A percentile compares a stretch with the other conserved stretches of the same genome.
Evolutionary conservation across 2,888 invertebrate species (phyloP).

Genomic region (Drosophila setosimentum): DNA sequence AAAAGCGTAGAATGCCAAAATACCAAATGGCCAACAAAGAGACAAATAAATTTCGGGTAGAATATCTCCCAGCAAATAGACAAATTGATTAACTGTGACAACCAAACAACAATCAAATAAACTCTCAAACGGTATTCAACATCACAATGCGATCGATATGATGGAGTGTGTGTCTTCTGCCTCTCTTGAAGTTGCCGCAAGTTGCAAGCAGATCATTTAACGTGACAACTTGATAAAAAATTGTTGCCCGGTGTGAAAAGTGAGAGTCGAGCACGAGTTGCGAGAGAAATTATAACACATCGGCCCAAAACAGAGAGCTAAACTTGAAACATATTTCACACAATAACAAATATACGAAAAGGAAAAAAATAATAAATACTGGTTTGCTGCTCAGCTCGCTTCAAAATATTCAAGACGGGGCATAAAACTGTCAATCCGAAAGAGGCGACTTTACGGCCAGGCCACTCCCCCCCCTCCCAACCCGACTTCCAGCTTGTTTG

Average conservation of each 20-base stretch:
- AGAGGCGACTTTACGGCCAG: slow-evolving; percentile 26
- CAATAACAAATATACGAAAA: slow-evolving; percentile 23
- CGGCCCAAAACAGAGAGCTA: slow-evolving; percentile 31
- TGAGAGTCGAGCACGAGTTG: slow-evolving; percentile 69
- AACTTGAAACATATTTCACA: slow-evolving; percentile 29
- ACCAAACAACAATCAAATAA: not conserved
- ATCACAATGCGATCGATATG: slow-evolving; percentile 1
- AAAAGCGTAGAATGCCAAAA: slow-evolving; percentile 48
- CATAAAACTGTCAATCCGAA: slow-evolving; percentile 61
- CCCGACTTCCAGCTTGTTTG: slow-evolving; percentile 1
- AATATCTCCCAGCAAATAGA: slow-evolving; percentile 14
- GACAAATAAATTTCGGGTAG: slow-evolving; percentile 9
- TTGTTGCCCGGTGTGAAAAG: slow-evolving; percentile 58
- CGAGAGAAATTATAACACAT: slow-evolving; percentile 75
- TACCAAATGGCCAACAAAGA: slow-evolving; percentile 1
- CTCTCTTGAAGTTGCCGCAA: slow-evolving; percentile 28
- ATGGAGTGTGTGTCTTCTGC: not conserved
- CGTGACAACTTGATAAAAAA: slow-evolving; percentile 61
- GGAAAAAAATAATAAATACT: slow-evolving; percentile 58
- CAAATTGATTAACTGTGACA: slow-evolving; percentile 40
- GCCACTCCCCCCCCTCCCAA: too few relatives aligned
- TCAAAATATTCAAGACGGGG: slow-evolving; percentile 35
- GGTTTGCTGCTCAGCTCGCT: slow-evolving; percentile 51
- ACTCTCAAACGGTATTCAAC: slow-evolving; percentile 14
- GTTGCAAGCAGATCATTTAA: slow-evolving; percentile 51